phyloP scores from a whole-genome alignment of 2,888 invertebrate genomes.

The Nomada fucata region DNA sequence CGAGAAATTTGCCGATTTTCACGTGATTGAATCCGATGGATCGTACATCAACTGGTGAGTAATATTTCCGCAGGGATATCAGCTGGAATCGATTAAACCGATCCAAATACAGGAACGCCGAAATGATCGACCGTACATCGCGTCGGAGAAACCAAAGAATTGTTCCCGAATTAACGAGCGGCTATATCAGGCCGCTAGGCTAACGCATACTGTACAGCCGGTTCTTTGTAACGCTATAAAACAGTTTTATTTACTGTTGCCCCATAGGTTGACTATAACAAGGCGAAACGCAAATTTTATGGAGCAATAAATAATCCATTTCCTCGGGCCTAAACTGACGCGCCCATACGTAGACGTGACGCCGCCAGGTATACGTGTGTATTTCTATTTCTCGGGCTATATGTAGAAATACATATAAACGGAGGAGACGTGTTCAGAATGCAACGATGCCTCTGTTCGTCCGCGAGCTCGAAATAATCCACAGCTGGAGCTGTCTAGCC shows the following conservation, averaged over 20 bases:
- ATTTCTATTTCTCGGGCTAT: constrained; percentile 17
- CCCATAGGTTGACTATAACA: constrained; percentile 32
- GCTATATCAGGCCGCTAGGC: background rate
- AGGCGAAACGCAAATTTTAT: constrained; percentile 52
- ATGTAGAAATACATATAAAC: constrained; percentile 7
- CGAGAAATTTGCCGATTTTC: too few relatives aligned
- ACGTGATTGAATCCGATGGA: too few relatives aligned
- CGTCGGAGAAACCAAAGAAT: background rate
- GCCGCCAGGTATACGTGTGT: background rate
- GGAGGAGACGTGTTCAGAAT: constrained; percentile 14
- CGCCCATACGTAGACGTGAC: background rate
- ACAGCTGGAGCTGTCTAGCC: constrained; percentile 69
- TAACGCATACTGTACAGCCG: background rate
- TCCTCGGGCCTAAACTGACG: constrained; percentile 48
- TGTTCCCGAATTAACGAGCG: constrained; percentile 11
- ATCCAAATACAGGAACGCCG: background rate
- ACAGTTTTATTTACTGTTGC: constrained; percentile 49
- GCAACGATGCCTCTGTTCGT: constrained; percentile 19
- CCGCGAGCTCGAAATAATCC: constrained; percentile 67
- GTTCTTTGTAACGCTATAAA: constrained; percentile 42
- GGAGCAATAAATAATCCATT: constrained; percentile 68
- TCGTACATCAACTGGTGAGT: too few relatives aligned
- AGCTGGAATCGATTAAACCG: too few relatives aligned
- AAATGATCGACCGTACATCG: background rate
- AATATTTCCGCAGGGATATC: too few relatives aligned